Base-by-base conservation (phyloP, 2,888 invertebrate species). In the Formica aserva region DNA sequence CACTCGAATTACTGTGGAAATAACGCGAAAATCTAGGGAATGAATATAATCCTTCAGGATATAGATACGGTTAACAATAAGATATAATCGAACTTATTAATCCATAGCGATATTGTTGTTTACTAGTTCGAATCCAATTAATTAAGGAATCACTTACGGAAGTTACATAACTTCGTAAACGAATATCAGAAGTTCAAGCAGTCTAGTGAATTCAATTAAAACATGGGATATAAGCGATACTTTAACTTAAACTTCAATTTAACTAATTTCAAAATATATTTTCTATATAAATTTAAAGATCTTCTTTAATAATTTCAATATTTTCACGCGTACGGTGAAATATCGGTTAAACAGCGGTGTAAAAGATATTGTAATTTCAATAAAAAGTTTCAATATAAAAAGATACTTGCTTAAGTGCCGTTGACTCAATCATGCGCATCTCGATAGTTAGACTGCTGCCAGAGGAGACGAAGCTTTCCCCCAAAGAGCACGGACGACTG, bases 381-480 rank as follows among this genome's bases (percentile, higher is more conserved):
- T 11, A 8, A 26, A n/a, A 41, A 15, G 0, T 1, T 18, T 15
- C 13, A n/a, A 55, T 32, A 55, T 22, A 45, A 45, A 57, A 72
- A 35, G 41, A 55, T 3, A 94, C 96, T 96, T 95, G 97, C 98
- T 97, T 97, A 83, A 98, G 96, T 60, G 98, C 98, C 0, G 98
- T 98, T 60, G 98, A 97, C 94, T 98, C 98, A 18, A 97, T 96
- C 92, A 97, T 95, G 92, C 97, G 97, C 90, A 98, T 95, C 94
- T 98, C 98, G 88, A 98, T 95, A 26, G 98, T 98, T 90, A 98
- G 96, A 75, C 97, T 97, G 94, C 97, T 98, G 82, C 97, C 97
- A 87, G 97, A 97, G 4, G 98, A 98, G 18, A 98, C 96, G 94
- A 97, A 98, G 94, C 98, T 98, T 94, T 98, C 98, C 9, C 97